Percentiles rank a stretch among this genome's conserved stretches.
These are phyloP conservation scores for Dendronephthya gigantea DNA, from an alignment of 64 coral and sea anemone species.

Conservation along the genomic window DNA sequence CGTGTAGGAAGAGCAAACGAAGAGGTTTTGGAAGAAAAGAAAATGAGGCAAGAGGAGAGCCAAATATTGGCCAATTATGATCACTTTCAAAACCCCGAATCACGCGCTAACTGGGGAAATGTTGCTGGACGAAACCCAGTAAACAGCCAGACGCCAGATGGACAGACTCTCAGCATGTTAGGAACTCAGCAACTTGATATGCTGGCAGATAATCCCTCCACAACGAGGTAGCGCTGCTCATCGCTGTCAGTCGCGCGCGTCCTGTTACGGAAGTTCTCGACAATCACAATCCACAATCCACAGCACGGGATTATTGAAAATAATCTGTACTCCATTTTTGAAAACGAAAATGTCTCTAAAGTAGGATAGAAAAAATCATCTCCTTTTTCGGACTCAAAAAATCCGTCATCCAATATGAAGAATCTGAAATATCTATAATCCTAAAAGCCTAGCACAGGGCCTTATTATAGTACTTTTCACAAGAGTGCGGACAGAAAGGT, in stretches of 20 bases:
- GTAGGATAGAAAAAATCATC: too few relatives aligned
- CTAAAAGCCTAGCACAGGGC: too few relatives aligned
- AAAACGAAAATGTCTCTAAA: too few relatives aligned
- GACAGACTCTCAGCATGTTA: neutral
- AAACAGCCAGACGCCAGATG: conserved; percentile 2
- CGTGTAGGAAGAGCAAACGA: neutral
- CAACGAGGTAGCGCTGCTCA: neutral
- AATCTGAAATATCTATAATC: too few relatives aligned
- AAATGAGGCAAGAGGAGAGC: neutral
- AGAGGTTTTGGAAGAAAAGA: neutral
- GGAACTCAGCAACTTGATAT: neutral
- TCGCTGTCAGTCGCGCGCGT: neutral
- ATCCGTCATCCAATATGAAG: too few relatives aligned
- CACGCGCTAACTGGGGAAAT: neutral
- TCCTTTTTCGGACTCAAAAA: too few relatives aligned
- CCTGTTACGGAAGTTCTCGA: too few relatives aligned
- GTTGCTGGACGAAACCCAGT: neutral
- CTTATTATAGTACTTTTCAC: too few relatives aligned
- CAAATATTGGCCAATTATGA: neutral
- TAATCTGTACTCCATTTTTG: too few relatives aligned
- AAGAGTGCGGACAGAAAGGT: too few relatives aligned
- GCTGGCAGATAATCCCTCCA: neutral
- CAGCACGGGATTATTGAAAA: too few relatives aligned
- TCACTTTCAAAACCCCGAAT: neutral
- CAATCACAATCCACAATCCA: too few relatives aligned